Evolutionary conservation across 2,888 invertebrate species (phyloP), one percentile per base, ranked within the genome.

Genomic region (Meteorus colon): DNA sequence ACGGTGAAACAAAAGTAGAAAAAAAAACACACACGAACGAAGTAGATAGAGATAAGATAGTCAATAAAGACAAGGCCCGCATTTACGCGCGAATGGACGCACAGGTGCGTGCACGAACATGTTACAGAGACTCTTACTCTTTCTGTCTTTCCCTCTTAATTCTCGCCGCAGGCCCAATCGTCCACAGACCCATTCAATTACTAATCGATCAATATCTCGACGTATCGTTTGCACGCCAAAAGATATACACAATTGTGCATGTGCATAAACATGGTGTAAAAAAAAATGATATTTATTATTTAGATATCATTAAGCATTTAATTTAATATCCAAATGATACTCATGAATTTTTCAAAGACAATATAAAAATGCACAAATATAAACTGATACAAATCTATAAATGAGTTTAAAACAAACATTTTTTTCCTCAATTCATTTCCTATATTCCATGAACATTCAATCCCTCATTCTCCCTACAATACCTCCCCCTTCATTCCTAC

Each of bases 171-270:
- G 85, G 80, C 79, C 80, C 83, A 82, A 84, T 84, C 84, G 82
- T 55, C 19, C 55, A 55, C 2, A 48, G 19, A 55, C 19, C 84
- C 87, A 88, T 88, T 88, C 88, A 88, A 88, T 88, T 88, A 88
- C 86, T 83, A 60, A 72, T 45, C 83, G 88, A 88, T 88, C 84
- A 83, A 79, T 88, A 88, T 88, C 88, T 82, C 78, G 79, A 81
- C 80, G 81, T 82, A 81, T 82, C 79, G 77, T 78, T 82, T 76
- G 73, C 80, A 77, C 81, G 80, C 78, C 77, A 34, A 70, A 51
- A 34, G 12, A 14, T 69, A 69, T 48, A 29, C 55, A 69, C 31
- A 14, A 24, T 16, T 63, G 14, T 60, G 4, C 19, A 60, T 27
- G 8, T 14, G 14, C 5, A 63, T 12, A n/a, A 16, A 1, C n/a